These are phyloP conservation scores for Criorhina ranunculi DNA, from an alignment of 2,888 invertebrate genomes.

Conservation along the genomic window DNA sequence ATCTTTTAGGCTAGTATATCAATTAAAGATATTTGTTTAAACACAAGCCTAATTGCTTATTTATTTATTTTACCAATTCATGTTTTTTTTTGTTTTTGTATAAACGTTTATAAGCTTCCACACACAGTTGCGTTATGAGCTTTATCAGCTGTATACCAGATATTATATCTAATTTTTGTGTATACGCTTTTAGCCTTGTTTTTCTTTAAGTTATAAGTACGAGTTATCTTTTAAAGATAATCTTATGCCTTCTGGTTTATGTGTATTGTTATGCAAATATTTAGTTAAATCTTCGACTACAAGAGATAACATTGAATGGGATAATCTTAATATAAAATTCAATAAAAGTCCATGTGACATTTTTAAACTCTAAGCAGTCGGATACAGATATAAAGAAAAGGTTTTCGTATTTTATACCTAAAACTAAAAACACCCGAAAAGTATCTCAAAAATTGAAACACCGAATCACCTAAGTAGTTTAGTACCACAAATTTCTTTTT, in stretches of 20 bases:
- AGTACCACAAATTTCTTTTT: conserved; percentile 9
- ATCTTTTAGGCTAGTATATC: neutral
- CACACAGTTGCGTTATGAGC: conserved; percentile 33
- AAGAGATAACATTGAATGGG: conserved; percentile 1
- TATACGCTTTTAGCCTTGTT: conserved; percentile 59
- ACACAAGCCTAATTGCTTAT: conserved; percentile 68
- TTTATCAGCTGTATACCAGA: conserved; percentile 39
- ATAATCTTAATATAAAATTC: conserved; percentile 17
- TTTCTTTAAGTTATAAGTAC: conserved; percentile 62
- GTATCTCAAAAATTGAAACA: neutral
- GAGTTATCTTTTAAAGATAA: conserved; percentile 60
- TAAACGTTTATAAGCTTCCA: conserved; percentile 58
- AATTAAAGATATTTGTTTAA: conserved; percentile 28
- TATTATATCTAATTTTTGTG: conserved; percentile 51
- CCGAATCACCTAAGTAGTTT: conserved; percentile 5
- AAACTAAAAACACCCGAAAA: neutral
- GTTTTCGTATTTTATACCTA: conserved; percentile 16
- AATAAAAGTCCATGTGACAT: conserved; percentile 13
- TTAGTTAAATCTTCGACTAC: neutral
- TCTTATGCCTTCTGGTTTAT: conserved; percentile 53
- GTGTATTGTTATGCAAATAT: conserved; percentile 14
- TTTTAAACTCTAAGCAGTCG: conserved; percentile 32
- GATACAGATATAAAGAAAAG: neutral
- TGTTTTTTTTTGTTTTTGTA: conserved; percentile 38
- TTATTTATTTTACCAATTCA: conserved; percentile 60